These are phyloP conservation scores for Pangasius djambal DNA, from an alignment of 2,797 vertebrate species.

Conservation along the genomic window DNA sequence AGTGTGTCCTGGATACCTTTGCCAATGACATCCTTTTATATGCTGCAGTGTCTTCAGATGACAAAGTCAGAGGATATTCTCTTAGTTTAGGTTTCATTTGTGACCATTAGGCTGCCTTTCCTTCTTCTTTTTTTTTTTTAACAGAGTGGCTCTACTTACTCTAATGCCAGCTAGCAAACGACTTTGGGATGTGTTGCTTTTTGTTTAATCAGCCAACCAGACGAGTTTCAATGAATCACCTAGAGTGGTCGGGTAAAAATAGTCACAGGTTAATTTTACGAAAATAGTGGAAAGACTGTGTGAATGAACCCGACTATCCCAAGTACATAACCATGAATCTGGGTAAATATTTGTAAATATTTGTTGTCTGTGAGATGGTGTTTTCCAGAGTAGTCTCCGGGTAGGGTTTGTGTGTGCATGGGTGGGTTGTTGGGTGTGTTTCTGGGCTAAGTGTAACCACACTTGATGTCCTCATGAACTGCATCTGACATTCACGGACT, in stretches of 20 bases:
- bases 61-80: slow-evolving; percentile 8
- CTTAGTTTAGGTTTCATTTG: slow-evolving; percentile 20
- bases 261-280: slow-evolving; percentile 15
- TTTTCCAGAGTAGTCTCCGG: slow-evolving; percentile 63
- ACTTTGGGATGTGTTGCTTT: slow-evolving; percentile 21
- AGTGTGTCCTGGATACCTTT: slow-evolving; percentile 19
- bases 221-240: slow-evolving; percentile 18
- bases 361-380: slow-evolving; percentile 65
- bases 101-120: background rate
- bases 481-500: slow-evolving; percentile 59
- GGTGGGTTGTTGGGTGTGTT: slow-evolving; percentile 60
- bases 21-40: background rate
- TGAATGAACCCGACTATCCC: slow-evolving; percentile 56
- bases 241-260: slow-evolving; percentile 32
- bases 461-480: slow-evolving; percentile 67
- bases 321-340: slow-evolving; percentile 63
- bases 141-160: background rate
- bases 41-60: background rate
- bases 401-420: slow-evolving; percentile 61
- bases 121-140: background rate
- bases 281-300: slow-evolving; percentile 33
- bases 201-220: slow-evolving; percentile 19
- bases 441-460: slow-evolving; percentile 66
- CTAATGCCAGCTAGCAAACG: background rate
- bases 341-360: slow-evolving; percentile 70